Conservation (phyloP, 2,113 vertebrate species). For the Haemorhous mexicanus region DNA sequence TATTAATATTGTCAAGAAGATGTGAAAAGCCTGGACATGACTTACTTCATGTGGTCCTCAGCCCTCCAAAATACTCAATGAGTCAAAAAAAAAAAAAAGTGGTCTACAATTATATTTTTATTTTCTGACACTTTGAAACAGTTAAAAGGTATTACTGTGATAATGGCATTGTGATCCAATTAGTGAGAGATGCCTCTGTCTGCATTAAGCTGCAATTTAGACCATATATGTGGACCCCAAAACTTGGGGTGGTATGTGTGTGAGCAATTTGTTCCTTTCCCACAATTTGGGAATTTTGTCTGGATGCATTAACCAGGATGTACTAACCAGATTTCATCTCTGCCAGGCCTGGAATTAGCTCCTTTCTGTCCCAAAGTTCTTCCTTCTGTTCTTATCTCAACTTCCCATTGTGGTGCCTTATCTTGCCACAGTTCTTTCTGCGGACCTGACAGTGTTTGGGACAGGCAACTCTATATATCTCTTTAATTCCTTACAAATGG, state of each 20-base stretch:
- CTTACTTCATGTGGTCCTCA: background rate
- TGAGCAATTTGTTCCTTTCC: background rate
- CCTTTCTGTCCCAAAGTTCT: background rate
- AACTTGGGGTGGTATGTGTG: background rate
- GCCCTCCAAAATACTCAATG: background rate
- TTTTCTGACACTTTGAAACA: background rate
- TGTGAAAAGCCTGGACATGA: background rate
- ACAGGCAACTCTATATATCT: background rate
- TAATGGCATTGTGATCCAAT: background rate
- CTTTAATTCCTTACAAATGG: background rate
- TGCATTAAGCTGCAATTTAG: background rate
- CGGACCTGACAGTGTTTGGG: background rate
- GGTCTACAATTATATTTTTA: background rate
- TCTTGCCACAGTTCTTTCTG: background rate
- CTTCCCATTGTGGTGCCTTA: fast-evolving
- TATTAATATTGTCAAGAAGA: background rate
- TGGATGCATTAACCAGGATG: background rate
- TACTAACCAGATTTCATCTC: background rate
- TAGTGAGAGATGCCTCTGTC: background rate
- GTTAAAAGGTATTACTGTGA: background rate
- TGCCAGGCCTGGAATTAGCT: fast-evolving
- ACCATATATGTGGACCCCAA: background rate
- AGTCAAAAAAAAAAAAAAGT: background rate
- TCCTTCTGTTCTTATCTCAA: background rate
- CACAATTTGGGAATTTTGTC: background rate